A percentile compares a stretch with the other conserved stretches of the same genome.
phyloP scores from a whole-genome alignment of 2,888 invertebrate genomes.

The Laspeyria flexula region DNA sequence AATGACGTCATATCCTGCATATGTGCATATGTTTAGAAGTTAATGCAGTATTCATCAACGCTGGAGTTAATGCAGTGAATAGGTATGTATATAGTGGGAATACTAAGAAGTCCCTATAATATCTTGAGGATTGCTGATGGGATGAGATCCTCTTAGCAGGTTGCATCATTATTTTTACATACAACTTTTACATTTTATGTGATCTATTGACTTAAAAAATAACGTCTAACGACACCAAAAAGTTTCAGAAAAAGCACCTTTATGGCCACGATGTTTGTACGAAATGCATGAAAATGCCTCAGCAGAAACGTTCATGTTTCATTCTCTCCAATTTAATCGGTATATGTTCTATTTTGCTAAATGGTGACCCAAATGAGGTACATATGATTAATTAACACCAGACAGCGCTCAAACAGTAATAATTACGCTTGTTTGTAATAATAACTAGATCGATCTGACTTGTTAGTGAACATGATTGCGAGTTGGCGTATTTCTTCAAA shows the following conservation, averaged over 20 bases:
- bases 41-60: constrained; percentile 16
- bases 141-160: not conserved
- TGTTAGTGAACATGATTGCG: no score
- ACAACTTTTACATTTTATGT: no score
- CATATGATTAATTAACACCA: constrained; percentile 33
- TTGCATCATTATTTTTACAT: no score
- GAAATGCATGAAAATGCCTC: no score
- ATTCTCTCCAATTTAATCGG: constrained; percentile 21
- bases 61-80: constrained; percentile 8
- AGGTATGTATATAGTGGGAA: constrained; percentile 8
- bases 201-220: no score
- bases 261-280: no score
- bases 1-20: constrained; percentile 16
- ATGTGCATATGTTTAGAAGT: constrained; percentile 4
- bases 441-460: not conserved
- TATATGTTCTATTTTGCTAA: constrained; percentile 49
- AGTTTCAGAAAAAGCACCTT: no score
- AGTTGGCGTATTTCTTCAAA: no score
- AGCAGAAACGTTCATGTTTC: not conserved
- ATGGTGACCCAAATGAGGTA: constrained; percentile 39
- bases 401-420: not conserved
- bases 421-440: not conserved
- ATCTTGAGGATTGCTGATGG: no score
- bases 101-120: not conserved
- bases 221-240: no score